Conservation (phyloP, 2,113 vertebrate genomes). For the Stigmatopora argus region DNA sequence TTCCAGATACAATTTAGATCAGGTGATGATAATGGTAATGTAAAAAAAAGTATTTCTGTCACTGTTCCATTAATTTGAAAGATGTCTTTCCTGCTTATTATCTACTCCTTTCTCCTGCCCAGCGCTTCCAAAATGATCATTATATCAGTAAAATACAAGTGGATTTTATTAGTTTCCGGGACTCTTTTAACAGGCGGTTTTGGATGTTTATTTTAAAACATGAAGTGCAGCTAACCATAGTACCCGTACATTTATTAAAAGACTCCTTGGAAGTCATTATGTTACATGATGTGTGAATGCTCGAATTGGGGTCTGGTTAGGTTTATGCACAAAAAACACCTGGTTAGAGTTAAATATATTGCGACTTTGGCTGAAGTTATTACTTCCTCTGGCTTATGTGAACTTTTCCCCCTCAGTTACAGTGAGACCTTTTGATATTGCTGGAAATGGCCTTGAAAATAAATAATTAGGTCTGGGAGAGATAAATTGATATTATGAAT, state of each 20-base stretch:
- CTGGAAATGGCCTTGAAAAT: background rate
- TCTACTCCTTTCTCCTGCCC: constrained; percentile 12
- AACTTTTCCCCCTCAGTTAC: background rate
- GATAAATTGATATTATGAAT: too few species aligned
- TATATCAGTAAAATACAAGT: constrained; percentile 3
- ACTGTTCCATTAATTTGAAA: constrained; percentile 52
- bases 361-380: constrained; percentile 3
- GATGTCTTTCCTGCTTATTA: constrained; percentile 55
- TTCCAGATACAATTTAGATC: constrained; percentile 61
- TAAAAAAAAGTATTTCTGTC: constrained; percentile 51
- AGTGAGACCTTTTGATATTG: background rate
- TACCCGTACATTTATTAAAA: background rate
- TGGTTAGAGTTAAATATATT: constrained; percentile 3
- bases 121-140: background rate
- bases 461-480: background rate
- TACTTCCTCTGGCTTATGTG: background rate
- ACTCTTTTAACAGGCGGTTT: background rate
- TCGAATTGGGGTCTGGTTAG: constrained; percentile 5
- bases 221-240: background rate
- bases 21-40: constrained; percentile 47
- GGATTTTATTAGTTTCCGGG: background rate
- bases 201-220: background rate
- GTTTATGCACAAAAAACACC: constrained; percentile 1
- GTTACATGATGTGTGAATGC: constrained; percentile 7
- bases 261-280: constrained; percentile 2